Evolutionary conservation across 1,140 invertebrate species (phyloP).

Genomic region (Drosophila sechellia): DNA sequence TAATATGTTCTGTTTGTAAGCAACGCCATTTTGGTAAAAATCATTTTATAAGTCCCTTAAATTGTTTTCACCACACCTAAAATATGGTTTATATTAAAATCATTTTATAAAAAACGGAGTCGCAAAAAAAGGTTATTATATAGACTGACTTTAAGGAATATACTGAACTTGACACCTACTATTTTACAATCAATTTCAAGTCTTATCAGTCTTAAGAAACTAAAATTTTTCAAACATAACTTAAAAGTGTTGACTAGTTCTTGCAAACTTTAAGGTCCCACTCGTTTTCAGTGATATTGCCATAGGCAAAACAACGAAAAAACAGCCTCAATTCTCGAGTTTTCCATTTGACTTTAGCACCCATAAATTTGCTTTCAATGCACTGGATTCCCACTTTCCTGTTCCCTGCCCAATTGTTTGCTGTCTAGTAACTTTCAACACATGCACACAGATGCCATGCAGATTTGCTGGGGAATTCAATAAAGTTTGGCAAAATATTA

Average conservation of each 20-base stretch:
- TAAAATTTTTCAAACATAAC: too few species aligned
- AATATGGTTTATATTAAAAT: neutral
- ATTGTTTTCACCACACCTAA: neutral
- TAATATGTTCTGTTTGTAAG: neutral
- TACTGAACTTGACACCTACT: too few species aligned
- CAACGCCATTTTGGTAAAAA: neutral
- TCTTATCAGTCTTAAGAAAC: too few species aligned
- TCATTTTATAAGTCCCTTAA: neutral
- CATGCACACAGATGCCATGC: slow-evolving; percentile 53
- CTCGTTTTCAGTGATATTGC: slow-evolving; percentile 4
- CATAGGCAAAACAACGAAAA: slow-evolving; percentile 18
- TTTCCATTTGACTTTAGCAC: slow-evolving; percentile 74
- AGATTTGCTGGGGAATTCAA: slow-evolving; percentile 77
- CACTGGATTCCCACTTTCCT: slow-evolving; percentile 36
- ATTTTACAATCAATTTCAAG: too few species aligned
- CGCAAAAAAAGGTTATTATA: too few species aligned
- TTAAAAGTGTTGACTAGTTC: neutral
- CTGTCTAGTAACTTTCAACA: slow-evolving; percentile 55
- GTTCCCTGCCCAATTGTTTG: slow-evolving; percentile 44
- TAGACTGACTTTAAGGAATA: too few species aligned
- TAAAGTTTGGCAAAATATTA: slow-evolving; percentile 82
- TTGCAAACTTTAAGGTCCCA: neutral
- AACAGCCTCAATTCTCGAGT: slow-evolving; percentile 63
- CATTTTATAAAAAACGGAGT: too few species aligned
- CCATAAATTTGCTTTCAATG: slow-evolving; percentile 76